Conservation (phyloP, 2,888 invertebrate genomes). For the Ceriagrion tenellum region DNA sequence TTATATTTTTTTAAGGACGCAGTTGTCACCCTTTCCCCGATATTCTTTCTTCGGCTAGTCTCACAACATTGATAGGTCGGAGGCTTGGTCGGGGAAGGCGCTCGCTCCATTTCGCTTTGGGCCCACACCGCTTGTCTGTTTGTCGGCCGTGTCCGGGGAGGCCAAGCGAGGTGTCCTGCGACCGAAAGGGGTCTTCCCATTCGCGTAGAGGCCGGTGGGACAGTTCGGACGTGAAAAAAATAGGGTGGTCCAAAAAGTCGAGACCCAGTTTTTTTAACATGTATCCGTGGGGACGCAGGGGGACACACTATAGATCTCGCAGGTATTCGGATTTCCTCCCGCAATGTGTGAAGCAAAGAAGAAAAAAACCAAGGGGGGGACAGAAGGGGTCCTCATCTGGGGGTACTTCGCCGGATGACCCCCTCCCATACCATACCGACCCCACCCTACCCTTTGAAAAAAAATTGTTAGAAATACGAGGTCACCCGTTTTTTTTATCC, state of each 20-base stretch:
- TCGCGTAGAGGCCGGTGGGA: background rate
- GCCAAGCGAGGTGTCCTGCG: background rate
- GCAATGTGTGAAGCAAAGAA: background rate
- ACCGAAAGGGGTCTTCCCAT: background rate
- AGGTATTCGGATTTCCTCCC: slow-evolving; percentile 64
- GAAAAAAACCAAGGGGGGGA: background rate
- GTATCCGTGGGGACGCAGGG: background rate
- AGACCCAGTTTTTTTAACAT: background rate
- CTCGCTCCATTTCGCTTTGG: background rate
- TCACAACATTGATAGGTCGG: background rate
- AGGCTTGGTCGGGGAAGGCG: background rate
- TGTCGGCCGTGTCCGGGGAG: background rate
- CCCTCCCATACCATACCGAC: background rate
- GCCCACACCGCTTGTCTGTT: background rate
- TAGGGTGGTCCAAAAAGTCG: slow-evolving; percentile 32
- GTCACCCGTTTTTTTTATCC: slow-evolving; percentile 51
- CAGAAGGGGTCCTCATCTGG: background rate
- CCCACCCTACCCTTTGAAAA: background rate
- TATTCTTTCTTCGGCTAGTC: background rate
- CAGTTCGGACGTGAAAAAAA: background rate
- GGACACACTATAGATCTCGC: slow-evolving; percentile 47
- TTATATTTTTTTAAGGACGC: slow-evolving; percentile 43
- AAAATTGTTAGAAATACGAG: slow-evolving; percentile 47
- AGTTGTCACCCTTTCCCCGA: slow-evolving; percentile 50
- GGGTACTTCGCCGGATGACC: background rate